Evolutionary conservation across 2,797 vertebrate genomes (phyloP), one percentile per base, ranked within the genome.

Genomic region (Labroides dimidiatus): DNA sequence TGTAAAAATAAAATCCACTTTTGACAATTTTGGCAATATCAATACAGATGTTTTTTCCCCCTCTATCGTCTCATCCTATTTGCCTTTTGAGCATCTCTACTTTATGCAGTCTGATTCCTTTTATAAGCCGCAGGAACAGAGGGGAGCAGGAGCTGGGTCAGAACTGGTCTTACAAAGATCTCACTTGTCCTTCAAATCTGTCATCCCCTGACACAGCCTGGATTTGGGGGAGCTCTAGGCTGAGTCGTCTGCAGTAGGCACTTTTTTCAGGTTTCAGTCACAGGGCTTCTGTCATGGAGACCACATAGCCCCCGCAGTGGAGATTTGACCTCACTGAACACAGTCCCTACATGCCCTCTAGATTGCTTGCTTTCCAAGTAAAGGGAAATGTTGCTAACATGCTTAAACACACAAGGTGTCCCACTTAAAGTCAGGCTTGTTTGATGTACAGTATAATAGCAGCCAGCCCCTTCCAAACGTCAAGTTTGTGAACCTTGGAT

Each of bases 241-340:
- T 84, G 79, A 72, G 82, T 82, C 50, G 61, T 90, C 86, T 87
- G 76, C 89, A 84, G 73, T 93, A 95, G 94, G 94, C 94, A 95
- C 94, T 95, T 95, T 90, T n/a, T 91, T 91, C 84, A 90, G 82
- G 79, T 90, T 91, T 91, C 82, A 80, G 81, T 91, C 77, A 71
- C 67, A 82, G 80, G 89, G 83, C 75, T 84, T 83, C 72, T 79
- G 65, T 86, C 79, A 72, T 80, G 84, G 78, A 80, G 78, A 81
- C 76, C 75, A 72, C 55, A 1, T 39, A 84, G 85, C 83, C 82
- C 77, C 74, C 44, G 59, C 52, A 84, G 70, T 87, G 85, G 84
- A 90, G 85, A 84, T 77, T 64, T 60, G 51, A 79, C 71, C 63
- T 60, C 50, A 59, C 69, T 79, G 42, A 82, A 78, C 63, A 69